Base-by-base conservation (phyloP, 1,140 invertebrate species). In the Arion vulgaris region DNA sequence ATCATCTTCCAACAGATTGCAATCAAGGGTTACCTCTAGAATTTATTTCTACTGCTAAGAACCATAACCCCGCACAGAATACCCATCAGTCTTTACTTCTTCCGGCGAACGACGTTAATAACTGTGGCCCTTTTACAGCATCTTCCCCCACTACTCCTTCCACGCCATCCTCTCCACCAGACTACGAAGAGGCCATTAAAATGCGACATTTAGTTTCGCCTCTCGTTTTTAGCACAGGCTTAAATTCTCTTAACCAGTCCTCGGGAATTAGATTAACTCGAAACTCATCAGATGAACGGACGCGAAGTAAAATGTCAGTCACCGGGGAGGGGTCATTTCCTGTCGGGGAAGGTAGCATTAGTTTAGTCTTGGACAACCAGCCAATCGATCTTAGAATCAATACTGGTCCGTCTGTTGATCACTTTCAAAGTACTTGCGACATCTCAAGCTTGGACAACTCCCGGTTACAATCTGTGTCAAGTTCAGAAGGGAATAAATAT, bases 161-260 rank as follows among this genome's bases (percentile, higher is more conserved):
- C 19, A 28, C 36, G 13, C 68, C 41, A 53, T 38, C 78, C 1
- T 71, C 78, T 5, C 78, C 78, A 13, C 78, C 78, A 32, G 51
- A 4, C 32, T 80, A 80, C 78, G 78, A 80, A 38, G 78, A 45
- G 15, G 78, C 78, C 32, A 32, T 80, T 23, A 78, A 39, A 45
- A 78, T 78, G 76, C 51, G 57, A 26, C 76, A n/a, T 1, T 39
- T 78, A 23, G 17, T 13, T 19, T 68, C 57, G 0, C 32, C 76
- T 34, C 57, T 34, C 15, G 26, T 26, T n/a, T 53, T 28, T n/a
- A 36, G 19, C 1, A 5, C 62, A 66, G 28, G 17, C 53, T 45
- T 39, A 38, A 62, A 41, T 26, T 34, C 76, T 53, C 28, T 57
- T 57, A 68, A 39, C 76, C n/a, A 4, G 32, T 19, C 32, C 51